Evolutionary conservation across 2,797 vertebrate genomes (phyloP).

Genomic region (Fringilla coelebs): DNA sequence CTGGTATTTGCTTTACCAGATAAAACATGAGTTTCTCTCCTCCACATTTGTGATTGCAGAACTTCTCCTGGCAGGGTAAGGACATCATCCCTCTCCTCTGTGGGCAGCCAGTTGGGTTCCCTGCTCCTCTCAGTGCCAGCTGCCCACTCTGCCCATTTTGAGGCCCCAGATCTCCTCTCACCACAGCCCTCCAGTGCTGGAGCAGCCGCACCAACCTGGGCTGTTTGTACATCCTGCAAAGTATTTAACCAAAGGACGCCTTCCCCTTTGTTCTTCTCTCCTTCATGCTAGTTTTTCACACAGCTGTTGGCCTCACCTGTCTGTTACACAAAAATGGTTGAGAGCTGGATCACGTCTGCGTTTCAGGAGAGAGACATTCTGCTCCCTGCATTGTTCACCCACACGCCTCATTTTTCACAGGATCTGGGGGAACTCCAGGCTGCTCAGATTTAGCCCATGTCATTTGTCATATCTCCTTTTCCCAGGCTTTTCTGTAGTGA

Average conservation of each 20-base stretch:
- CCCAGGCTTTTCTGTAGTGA: slow-evolving; percentile 23
- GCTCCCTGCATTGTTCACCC: neutral
- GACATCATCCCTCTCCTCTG: accelerated
- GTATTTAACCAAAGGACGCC: neutral
- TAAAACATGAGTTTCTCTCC: neutral
- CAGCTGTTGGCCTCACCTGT: neutral
- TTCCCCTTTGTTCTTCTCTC: neutral
- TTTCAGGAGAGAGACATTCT: slow-evolving; percentile 15
- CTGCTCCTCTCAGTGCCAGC: accelerated
- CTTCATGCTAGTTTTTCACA: neutral
- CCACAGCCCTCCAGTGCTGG: accelerated
- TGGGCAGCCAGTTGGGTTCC: neutral
- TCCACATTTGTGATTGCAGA: neutral
- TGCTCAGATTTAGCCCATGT: neutral
- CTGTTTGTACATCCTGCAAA: neutral
- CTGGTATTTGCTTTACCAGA: neutral
- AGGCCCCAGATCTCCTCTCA: neutral
- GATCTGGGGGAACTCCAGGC: neutral
- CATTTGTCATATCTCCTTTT: slow-evolving; percentile 53
- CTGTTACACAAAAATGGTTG: neutral
- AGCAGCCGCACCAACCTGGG: neutral
- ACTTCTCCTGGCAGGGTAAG: neutral
- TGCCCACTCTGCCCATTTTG: neutral
- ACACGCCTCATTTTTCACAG: neutral
- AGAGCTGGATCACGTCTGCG: neutral